phyloP scores from a whole-genome alignment of 2,797 vertebrate species.

The Lophura swinhoii region DNA sequence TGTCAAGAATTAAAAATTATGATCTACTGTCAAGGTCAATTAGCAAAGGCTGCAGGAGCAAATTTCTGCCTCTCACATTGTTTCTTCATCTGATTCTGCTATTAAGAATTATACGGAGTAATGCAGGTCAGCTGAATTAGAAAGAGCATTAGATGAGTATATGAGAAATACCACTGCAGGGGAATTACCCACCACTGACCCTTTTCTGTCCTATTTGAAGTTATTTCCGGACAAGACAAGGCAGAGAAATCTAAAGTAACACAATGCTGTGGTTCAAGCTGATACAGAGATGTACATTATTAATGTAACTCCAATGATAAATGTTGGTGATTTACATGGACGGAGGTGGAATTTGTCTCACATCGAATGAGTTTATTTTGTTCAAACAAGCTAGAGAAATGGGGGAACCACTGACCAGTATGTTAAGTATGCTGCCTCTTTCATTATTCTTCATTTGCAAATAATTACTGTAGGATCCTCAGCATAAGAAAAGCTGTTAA shows the following conservation, averaged over 20 bases:
- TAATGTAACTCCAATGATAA: neutral
- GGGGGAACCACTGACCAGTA: neutral
- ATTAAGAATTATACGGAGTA: neutral
- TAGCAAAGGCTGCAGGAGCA: neutral
- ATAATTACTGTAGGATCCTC: neutral
- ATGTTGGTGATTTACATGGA: neutral
- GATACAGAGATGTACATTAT: neutral
- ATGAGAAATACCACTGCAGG: neutral
- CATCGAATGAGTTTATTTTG: neutral
- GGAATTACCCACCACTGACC: neutral
- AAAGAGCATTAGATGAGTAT: neutral
- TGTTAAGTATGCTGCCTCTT: neutral
- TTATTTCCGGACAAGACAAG: neutral
- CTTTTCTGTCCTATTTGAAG: neutral
- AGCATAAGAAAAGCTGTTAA: neutral
- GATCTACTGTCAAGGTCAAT: neutral
- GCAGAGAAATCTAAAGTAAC: neutral
- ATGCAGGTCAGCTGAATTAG: neutral
- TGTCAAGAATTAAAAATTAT: neutral
- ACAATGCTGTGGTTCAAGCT: neutral
- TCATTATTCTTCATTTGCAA: neutral
- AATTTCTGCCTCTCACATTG: neutral
- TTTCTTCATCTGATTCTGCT: neutral
- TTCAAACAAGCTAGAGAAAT: neutral
- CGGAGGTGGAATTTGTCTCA: neutral